These are phyloP conservation scores for Temnothorax rugatulus DNA, from an alignment of 2,888 invertebrate genomes.

Conservation along the genomic window DNA sequence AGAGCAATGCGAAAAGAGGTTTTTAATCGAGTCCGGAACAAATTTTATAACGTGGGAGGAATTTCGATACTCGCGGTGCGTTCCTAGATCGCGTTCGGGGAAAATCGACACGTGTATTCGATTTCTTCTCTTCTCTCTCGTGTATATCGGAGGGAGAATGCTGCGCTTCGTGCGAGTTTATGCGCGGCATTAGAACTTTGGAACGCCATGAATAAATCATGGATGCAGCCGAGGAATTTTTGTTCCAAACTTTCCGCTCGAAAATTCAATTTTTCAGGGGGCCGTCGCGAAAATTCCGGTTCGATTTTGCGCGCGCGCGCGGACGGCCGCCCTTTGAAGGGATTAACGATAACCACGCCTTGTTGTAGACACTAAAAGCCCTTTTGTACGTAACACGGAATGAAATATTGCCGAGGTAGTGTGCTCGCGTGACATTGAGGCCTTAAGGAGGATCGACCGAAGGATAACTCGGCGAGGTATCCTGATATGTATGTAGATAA, in stretches of 20 bases:
- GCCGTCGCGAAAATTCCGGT: background rate
- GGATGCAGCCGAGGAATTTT: background rate
- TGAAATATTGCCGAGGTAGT: constrained; percentile 16
- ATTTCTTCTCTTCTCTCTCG: background rate
- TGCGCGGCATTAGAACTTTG: constrained; percentile 2
- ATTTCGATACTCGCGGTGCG: background rate
- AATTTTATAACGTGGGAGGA: background rate
- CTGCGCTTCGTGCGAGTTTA: background rate
- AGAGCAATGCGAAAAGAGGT: background rate
- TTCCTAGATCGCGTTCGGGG: background rate
- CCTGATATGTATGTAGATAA: background rate
- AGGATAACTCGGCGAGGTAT: background rate
- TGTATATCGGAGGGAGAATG: background rate
- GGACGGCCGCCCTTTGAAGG: background rate
- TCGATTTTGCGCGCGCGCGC: background rate
- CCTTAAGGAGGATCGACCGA: background rate
- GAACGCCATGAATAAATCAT: constrained; percentile 30
- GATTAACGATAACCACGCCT: background rate
- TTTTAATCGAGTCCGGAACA: background rate
- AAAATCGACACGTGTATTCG: constrained; percentile 3
- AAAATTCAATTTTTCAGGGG: background rate
- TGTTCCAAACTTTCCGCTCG: background rate
- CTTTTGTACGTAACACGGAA: constrained; percentile 5
- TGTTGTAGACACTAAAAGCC: constrained; percentile 1
- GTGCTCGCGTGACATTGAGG: background rate